phyloP scores from a whole-genome alignment of 2,888 invertebrate species.

The Rhopalosiphum nymphaeae region DNA sequence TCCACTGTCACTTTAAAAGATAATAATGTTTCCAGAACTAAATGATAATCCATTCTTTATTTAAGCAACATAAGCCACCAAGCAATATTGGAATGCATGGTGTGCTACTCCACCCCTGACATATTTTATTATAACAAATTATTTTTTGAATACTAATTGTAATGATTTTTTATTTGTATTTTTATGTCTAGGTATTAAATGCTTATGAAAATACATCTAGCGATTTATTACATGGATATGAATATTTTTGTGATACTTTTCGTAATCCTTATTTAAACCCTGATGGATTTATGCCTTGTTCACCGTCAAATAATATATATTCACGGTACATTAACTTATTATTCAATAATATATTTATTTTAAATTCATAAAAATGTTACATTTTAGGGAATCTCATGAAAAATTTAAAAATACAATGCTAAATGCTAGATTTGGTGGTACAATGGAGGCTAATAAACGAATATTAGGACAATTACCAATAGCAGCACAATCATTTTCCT shows the following conservation, averaged over 20 bases:
- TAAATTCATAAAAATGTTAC: conserved; percentile 1
- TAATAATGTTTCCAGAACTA: too few species aligned
- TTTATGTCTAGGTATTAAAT: conserved; percentile 74
- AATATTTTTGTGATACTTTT: conserved; percentile 92
- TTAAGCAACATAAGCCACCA: too few species aligned
- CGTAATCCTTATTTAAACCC: conserved; percentile 87
- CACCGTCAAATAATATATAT: conserved; percentile 89
- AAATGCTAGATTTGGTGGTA: conserved; percentile 90
- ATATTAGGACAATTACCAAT: conserved; percentile 92
- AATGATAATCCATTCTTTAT: too few species aligned
- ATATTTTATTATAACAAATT: too few species aligned
- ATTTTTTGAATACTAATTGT: not conserved
- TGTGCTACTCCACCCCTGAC: too few species aligned
- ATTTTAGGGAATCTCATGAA: conserved; percentile 69
- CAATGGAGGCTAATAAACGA: conserved; percentile 89
- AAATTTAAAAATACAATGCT: conserved; percentile 91
- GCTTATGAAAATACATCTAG: conserved; percentile 92
- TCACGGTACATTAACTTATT: conserved; percentile 73
- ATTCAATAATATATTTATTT: conserved; percentile 8
- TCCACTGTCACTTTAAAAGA: too few species aligned
- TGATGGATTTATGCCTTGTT: conserved; percentile 89
- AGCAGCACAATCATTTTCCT: conserved; percentile 93
- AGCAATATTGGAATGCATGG: too few species aligned
- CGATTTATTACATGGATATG: conserved; percentile 85
- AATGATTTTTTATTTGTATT: not conserved